Conservation (phyloP, 2,113 vertebrate species). For the Lepidothrix coronata region DNA sequence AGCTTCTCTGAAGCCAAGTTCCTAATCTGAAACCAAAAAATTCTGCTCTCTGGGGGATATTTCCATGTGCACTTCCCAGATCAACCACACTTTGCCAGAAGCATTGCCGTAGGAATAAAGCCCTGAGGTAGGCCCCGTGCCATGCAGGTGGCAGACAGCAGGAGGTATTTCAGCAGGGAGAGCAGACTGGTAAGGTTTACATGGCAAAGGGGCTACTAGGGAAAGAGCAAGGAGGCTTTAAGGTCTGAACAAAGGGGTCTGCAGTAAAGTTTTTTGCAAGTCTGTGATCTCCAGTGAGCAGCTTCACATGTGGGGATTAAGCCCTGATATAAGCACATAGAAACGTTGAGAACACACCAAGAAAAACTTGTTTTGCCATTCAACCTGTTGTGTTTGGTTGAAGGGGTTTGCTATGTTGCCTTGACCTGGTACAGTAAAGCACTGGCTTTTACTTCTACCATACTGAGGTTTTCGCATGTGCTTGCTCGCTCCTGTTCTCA, state of each 20-base stretch:
- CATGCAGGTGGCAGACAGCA: background rate
- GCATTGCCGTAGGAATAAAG: background rate
- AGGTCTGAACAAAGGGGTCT: background rate
- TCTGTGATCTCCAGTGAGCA: background rate
- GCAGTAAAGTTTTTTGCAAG: background rate
- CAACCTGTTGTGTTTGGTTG: background rate
- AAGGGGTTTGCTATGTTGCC: background rate
- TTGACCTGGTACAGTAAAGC: background rate
- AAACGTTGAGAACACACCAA: background rate
- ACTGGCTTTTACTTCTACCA: background rate
- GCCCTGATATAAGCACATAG: background rate
- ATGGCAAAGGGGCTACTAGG: background rate
- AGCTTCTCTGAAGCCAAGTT: background rate
- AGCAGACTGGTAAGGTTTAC: background rate
- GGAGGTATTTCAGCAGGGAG: background rate
- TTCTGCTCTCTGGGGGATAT: background rate
- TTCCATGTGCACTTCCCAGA: background rate
- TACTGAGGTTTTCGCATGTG: background rate
- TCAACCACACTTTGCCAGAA: background rate
- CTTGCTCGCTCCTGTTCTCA: background rate
- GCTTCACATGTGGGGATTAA: background rate
- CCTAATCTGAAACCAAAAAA: background rate
- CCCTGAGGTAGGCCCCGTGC: accelerated
- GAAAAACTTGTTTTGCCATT: background rate
- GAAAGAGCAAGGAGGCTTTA: background rate